phyloP scores from a whole-genome alignment of 2,888 invertebrate genomes.

The Vannuccia rotundouncinata region DNA sequence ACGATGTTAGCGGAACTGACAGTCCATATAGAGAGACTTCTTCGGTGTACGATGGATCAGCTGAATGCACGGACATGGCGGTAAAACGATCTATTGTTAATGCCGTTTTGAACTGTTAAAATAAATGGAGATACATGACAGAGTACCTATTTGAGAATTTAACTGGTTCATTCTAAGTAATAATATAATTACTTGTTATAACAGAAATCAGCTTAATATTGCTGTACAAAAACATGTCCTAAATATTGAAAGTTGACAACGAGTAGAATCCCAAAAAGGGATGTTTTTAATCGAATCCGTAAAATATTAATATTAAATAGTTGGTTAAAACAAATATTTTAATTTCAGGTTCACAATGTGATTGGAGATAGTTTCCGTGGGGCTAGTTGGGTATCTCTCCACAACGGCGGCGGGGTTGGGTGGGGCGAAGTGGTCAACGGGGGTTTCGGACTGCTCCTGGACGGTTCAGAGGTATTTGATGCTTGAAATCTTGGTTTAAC shows the following conservation, averaged over 20 bases:
- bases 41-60: conserved; percentile 63
- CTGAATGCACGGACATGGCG: conserved; percentile 63
- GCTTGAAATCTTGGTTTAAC: too few species aligned
- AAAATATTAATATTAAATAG: too few species aligned
- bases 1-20: conserved; percentile 64
- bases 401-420: conserved; percentile 62
- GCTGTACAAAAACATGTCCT: too few species aligned
- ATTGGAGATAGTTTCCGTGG: conserved; percentile 62
- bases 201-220: too few species aligned
- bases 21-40: conserved; percentile 64
- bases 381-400: conserved; percentile 63
- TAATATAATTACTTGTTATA: too few species aligned
- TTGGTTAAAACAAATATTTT: neutral
- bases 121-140: too few species aligned
- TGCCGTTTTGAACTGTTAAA: neutral
- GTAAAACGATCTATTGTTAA: conserved; percentile 42
- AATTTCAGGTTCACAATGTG: conserved; percentile 59
- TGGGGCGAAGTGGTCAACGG: conserved; percentile 65
- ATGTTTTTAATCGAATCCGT: too few species aligned
- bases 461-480: conserved; percentile 60
- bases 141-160: too few species aligned
- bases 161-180: too few species aligned
- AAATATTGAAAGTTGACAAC: too few species aligned
- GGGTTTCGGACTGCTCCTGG: conserved; percentile 63
- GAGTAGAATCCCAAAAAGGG: too few species aligned